phyloP scores from a whole-genome alignment of 2,888 invertebrate species.

The Priocnemis perturbator region DNA sequence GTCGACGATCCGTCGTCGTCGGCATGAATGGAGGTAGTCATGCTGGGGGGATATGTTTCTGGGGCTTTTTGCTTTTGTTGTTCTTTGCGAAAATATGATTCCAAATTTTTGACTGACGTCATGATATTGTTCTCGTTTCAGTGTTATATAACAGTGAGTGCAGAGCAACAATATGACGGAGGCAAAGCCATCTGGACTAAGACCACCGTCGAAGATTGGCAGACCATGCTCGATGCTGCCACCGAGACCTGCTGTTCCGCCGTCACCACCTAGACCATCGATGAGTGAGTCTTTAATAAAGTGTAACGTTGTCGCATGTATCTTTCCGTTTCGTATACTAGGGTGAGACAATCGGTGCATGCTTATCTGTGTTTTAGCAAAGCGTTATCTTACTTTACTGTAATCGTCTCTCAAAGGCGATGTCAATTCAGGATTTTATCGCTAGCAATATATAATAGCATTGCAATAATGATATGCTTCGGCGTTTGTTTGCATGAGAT shows the following conservation, averaged over 20 bases:
- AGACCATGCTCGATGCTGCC: conserved; percentile 80
- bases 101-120: neutral
- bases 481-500: too few relatives aligned
- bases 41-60: too few relatives aligned
- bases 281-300: conserved; percentile 44
- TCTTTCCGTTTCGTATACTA: conserved; percentile 5
- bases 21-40: too few relatives aligned
- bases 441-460: too few relatives aligned
- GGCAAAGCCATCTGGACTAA: conserved; percentile 80
- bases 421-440: too few relatives aligned
- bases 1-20: too few relatives aligned
- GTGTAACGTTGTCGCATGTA: neutral
- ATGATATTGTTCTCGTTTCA: conserved; percentile 1
- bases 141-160: conserved; percentile 2
- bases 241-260: conserved; percentile 83
- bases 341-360: neutral
- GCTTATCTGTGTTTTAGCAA: neutral
- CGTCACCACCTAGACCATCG: conserved; percentile 75
- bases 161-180: conserved; percentile 61
- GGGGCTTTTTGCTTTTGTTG: too few relatives aligned
- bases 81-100: neutral
- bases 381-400: neutral
- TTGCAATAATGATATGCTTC: too few relatives aligned
- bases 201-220: conserved; percentile 82
- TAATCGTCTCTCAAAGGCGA: neutral